Evolutionary conservation across 2,113 vertebrate species (phyloP), one percentile per base, ranked within the genome.

Genomic region (Ochotona princeps): DNA sequence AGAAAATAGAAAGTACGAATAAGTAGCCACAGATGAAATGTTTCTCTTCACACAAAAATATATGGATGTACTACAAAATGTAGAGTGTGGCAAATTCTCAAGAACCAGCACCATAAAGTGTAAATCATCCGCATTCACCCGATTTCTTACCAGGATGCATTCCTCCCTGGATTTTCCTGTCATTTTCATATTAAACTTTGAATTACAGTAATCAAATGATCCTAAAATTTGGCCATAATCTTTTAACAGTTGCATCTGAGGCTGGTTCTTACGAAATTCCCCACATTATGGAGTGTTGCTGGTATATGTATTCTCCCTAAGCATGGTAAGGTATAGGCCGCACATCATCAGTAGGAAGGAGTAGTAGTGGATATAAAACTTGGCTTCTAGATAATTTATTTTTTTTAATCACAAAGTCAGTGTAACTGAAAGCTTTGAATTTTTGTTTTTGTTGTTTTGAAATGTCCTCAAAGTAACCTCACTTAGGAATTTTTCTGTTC

Each of bases 1-100:
- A 96, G 81, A 91, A 93, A 92, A 94, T n/a, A 95, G 54, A 57
- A 57, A 87, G 81, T 35, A 74, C 85, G 90, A 38, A 44, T 23
- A 66, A 12, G 12, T 61, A 21, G 0, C 28, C 54, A 66, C 73
- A n/a, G 4, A 21, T 96, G 85, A 88, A 74, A 72, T 73, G 0
- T 76, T 79, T 86, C 13, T 74, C 15, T 18, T 83, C 83, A 86
- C 1, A 83, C 25, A 82, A 21, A 17, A 88, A 67, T 18, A 54
- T 30, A 65, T 18, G 8, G 1, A 0, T 30, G 26, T 1, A 15
- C 17, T 75, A 60, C 26, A 23, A 32, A 85, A 84, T 44, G 38
- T 15, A 8, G 3, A 60, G 7, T 9, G 8, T 32, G 63, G 35
- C 11, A 5, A 74, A 83, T 67, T 44, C 47, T 74, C 54, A 72